Conservation (phyloP, 2,113 vertebrate genomes). For the Phyllostomus hastatus region DNA sequence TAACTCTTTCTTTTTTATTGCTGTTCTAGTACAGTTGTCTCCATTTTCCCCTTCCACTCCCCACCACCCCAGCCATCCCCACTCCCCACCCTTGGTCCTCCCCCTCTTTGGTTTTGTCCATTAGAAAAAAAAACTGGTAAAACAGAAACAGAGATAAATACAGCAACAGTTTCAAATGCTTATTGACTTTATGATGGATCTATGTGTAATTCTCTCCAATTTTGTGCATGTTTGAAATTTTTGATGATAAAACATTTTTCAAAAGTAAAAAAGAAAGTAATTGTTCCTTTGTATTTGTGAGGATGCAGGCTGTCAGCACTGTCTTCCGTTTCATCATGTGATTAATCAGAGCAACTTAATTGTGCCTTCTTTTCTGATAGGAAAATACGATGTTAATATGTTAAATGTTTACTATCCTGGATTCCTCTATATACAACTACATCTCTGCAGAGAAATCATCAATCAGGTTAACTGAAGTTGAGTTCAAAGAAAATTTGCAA, state of each 20-base stretch:
- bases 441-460: constrained; percentile 4
- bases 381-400: constrained; percentile 16
- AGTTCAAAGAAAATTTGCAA: constrained; percentile 12
- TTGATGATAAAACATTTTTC: background rate
- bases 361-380: constrained; percentile 6
- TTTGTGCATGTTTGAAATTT: background rate
- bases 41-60: too few species aligned
- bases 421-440: constrained; percentile 21
- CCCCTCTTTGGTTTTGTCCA: too few species aligned
- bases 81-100: too few species aligned
- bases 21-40: too few species aligned
- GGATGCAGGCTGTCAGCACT: background rate
- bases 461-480: background rate
- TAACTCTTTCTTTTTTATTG: background rate
- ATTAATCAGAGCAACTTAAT: constrained; percentile 44
- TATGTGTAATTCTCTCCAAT: background rate
- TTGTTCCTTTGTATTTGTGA: constrained; percentile 26
- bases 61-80: too few species aligned
- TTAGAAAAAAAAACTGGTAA: background rate
- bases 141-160: background rate
- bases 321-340: background rate
- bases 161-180: background rate
- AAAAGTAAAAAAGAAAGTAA: background rate
- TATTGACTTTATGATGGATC: fast-evolving
- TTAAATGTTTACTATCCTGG: constrained; percentile 50